phyloP scores from a whole-genome alignment of 2,113 vertebrate genomes.

The Fulmarus glacialis region DNA sequence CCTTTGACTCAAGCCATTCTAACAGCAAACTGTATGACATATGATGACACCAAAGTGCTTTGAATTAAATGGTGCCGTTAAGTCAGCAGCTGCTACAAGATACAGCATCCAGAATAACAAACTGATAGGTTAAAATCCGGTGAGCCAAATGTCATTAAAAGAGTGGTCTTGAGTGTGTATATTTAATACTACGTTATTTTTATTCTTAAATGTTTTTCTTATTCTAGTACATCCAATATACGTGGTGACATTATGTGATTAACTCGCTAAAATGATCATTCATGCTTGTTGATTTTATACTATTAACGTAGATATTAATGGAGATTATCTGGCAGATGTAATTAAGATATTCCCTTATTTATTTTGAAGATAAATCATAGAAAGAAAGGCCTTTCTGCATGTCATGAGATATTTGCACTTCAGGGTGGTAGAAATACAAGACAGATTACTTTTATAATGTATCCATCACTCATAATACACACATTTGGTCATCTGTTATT shows the following conservation, averaged over 20 bases:
- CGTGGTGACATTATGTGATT: not conserved
- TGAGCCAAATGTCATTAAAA: not conserved
- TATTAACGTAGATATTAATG: not conserved
- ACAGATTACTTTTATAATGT: not conserved
- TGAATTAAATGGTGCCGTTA: not conserved
- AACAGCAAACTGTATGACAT: not conserved
- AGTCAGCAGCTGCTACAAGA: not conserved
- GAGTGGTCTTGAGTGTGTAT: not conserved
- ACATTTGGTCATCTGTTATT: slow-evolving; percentile 3
- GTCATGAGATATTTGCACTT: slow-evolving; percentile 9
- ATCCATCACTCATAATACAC: not conserved
- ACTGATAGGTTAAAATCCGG: not conserved
- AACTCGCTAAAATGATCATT: not conserved
- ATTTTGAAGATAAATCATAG: not conserved
- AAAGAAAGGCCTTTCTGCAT: not conserved
- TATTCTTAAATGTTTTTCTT: not conserved
- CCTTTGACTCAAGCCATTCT: not conserved
- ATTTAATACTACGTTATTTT: not conserved
- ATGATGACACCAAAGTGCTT: not conserved
- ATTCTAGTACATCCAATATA: not conserved
- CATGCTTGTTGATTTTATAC: not conserved
- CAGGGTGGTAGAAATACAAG: not conserved
- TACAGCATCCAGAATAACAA: not conserved
- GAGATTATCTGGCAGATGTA: not conserved
- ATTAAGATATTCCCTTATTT: not conserved